A percentile compares a stretch with the other conserved stretches of the same genome.
Conservation (phyloP, 2,113 vertebrate species). For the Euleptes europaea region DNA sequence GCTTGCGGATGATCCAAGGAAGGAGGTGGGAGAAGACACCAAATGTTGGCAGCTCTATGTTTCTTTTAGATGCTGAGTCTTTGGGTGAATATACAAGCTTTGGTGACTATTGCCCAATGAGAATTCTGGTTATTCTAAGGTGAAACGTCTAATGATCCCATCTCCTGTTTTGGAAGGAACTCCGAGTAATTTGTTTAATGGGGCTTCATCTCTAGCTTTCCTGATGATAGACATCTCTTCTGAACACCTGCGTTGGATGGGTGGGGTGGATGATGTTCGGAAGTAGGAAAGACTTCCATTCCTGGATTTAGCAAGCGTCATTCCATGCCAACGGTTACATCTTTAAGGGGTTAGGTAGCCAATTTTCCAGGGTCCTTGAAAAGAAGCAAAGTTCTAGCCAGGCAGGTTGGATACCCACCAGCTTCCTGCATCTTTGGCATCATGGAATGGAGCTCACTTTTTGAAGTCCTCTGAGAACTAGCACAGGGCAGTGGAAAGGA, state of each 20-base stretch:
- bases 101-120: not conserved
- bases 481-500: not conserved
- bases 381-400: not conserved
- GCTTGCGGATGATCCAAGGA: not conserved
- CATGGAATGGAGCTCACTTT: not conserved
- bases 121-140: not conserved
- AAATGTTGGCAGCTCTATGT: not conserved
- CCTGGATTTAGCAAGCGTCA: slow-evolving; percentile 30
- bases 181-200: not conserved
- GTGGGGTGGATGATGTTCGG: slow-evolving; percentile 38
- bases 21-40: not conserved
- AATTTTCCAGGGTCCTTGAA: slow-evolving; percentile 42
- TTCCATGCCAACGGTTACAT: fast-evolving
- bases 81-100: not conserved
- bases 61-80: not conserved
- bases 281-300: not conserved
- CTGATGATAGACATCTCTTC: not conserved
- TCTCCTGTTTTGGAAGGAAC: not conserved
- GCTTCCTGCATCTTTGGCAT: not conserved
- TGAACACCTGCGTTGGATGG: slow-evolving; percentile 4
- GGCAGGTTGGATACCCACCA: not conserved
- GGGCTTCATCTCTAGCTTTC: not conserved
- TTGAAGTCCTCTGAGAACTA: not conserved
- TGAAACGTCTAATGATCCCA: fast-evolving
- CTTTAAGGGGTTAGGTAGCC: slow-evolving; percentile 25